Base-by-base conservation (phyloP, 2,888 invertebrate genomes). In the Harpalus rufipes region DNA sequence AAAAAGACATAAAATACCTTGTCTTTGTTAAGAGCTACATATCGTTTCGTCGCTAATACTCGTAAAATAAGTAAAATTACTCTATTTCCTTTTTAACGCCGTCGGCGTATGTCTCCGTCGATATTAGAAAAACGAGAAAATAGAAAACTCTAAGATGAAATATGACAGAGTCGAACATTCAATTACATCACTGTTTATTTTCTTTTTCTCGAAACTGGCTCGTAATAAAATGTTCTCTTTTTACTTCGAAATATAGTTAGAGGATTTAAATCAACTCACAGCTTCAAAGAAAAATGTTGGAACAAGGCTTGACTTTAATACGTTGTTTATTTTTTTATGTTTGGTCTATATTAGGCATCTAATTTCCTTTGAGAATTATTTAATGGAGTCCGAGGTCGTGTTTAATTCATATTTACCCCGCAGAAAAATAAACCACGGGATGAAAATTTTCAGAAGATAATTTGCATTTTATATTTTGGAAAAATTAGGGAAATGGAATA, bases 191-290 rank as follows among this genome's bases (percentile, higher is more conserved):
- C 59, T 59, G 59, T 59, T 51, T 51, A 61, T 16, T 18, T 61
- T 16, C 8, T 61, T 18, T 56, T 61, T 14, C 14, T 8, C 63
- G 63, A 63, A 63, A 63, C 25, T 63, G 21, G 63, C 63, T 63
- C 25, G 25, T 63, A 63, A 63, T 63, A 63, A 25, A 63, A 63
- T 63, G 7, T 63, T 63, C 63, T 25, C 21, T 25, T 21, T 63
- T 63, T 63, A 10, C 44, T 59, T 16, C 16, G 16, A 12, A 14
- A 16, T 59, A 59, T 59, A 59, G 16, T 16, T 16, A 59, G 59
- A n/a, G 14, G 16, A 16, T 16, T 59, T 16, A 59, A 59, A 59
- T 16, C 16, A 16, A 18, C 59, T 16, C 59, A 59, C 59, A 59
- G 1, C 5, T 32, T 32, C 32, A 32, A 32, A 16, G 16, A 59